These are phyloP conservation scores for Bettongia penicillata DNA, from an alignment of 2,113 vertebrate species.

Conservation along the genomic window DNA sequence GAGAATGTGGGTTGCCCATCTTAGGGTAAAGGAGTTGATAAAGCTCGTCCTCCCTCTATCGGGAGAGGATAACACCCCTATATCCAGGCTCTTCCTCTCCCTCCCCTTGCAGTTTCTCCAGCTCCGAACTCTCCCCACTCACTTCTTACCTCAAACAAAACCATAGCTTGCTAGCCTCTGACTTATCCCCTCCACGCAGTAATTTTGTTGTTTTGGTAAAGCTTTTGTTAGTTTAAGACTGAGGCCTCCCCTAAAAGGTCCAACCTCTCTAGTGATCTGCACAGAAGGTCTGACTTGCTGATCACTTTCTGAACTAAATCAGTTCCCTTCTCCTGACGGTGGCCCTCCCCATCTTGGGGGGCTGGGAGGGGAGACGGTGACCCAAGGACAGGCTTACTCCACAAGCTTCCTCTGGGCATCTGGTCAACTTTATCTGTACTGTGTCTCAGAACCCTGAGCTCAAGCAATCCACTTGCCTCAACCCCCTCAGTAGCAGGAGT, in stretches of 20 bases:
- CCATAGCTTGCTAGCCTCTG: neutral
- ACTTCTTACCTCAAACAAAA: rapidly evolving
- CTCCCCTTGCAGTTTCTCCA: neutral
- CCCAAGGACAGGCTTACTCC: neutral
- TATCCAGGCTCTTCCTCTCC: neutral
- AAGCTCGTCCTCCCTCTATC: neutral
- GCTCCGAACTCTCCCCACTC: neutral
- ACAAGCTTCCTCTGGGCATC: too few species aligned
- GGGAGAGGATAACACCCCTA: rapidly evolving
- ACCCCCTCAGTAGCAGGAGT: neutral
- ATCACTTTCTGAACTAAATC: neutral
- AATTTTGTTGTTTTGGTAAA: neutral
- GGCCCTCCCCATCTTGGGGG: too few species aligned
- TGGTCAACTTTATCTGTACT: neutral
- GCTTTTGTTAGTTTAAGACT: neutral
- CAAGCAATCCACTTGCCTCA: neutral
- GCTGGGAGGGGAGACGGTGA: too few species aligned
- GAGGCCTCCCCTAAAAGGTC: too few species aligned
- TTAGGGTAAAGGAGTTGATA: neutral
- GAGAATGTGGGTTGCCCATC: neutral
- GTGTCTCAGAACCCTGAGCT: neutral
- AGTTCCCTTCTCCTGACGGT: neutral
- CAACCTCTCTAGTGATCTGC: neutral
- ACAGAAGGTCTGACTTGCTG: neutral
- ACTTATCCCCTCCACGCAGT: neutral